Percentiles rank a stretch among this genome's conserved stretches.
Conservation (phyloP, 1,140 invertebrate genomes). For the Forficula auricularia region DNA sequence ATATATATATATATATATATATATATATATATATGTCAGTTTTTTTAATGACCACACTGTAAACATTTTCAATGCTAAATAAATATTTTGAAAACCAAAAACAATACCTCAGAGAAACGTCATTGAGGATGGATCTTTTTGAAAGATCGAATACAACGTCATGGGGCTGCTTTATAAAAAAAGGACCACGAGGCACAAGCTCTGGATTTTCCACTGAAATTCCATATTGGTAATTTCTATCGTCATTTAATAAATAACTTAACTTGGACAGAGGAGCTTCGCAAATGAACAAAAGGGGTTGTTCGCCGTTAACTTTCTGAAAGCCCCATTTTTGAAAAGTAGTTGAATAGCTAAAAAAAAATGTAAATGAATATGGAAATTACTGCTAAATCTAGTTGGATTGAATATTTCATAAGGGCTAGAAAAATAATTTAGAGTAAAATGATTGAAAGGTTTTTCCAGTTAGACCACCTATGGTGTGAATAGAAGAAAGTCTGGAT, state of each 20-base stretch:
- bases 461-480: too few species aligned
- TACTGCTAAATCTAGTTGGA: too few species aligned
- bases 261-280: slow-evolving; percentile 53
- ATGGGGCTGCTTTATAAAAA: slow-evolving; percentile 68
- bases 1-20: too few species aligned
- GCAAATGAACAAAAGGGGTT: slow-evolving; percentile 70
- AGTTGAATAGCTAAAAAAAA: slow-evolving; percentile 51
- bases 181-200: slow-evolving; percentile 68
- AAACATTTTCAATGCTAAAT: not conserved
- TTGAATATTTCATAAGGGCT: too few species aligned
- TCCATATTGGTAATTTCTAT: slow-evolving; percentile 70
- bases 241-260: slow-evolving; percentile 46
- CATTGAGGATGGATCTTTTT: slow-evolving; percentile 46
- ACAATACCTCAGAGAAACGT: slow-evolving; percentile 52
- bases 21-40: too few species aligned
- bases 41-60: too few species aligned
- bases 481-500: too few species aligned
- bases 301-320: slow-evolving; percentile 54
- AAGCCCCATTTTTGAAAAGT: slow-evolving; percentile 64
- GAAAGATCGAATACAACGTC: slow-evolving; percentile 67
- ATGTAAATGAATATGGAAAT: too few species aligned
- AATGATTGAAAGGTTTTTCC: too few species aligned
- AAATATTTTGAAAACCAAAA: slow-evolving; percentile 12
- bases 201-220: slow-evolving; percentile 51
- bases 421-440: too few species aligned